Evolutionary conservation across 2,888 invertebrate genomes (phyloP).

Genomic region (Arctia plantaginis): DNA sequence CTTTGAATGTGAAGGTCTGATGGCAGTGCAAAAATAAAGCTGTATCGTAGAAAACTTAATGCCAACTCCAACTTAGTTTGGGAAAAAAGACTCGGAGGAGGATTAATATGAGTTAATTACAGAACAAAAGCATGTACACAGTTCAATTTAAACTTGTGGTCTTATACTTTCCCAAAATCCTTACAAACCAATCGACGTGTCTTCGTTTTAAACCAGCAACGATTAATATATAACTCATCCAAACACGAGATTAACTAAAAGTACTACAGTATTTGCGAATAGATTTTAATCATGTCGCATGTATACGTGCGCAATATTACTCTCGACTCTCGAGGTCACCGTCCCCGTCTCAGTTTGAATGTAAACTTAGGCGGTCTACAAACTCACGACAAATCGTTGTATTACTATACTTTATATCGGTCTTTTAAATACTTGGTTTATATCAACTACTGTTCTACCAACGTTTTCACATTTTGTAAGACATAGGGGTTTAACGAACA

Average conservation of each 20-base stretch:
- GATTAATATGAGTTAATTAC: neutral
- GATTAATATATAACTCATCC: slow-evolving; percentile 3
- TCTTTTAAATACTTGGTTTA: neutral
- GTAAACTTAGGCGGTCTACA: slow-evolving; percentile 23
- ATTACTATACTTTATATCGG: neutral
- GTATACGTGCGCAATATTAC: slow-evolving; percentile 26
- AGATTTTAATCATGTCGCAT: slow-evolving; percentile 50
- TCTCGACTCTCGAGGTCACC: slow-evolving; percentile 27
- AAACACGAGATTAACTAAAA: slow-evolving; percentile 19
- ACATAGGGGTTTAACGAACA: too few relatives aligned
- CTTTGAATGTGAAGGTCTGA: too few relatives aligned
- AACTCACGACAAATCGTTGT: slow-evolving; percentile 13
- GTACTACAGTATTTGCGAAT: slow-evolving; percentile 33
- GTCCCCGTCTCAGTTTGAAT: slow-evolving; percentile 32
- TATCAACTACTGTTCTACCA: neutral
- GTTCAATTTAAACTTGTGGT: neutral
- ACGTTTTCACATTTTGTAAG: neutral
- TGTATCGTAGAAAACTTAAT: too few relatives aligned
- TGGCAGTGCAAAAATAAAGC: too few relatives aligned
- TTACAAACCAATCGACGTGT: neutral
- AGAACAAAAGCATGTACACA: neutral
- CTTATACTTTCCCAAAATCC: neutral
- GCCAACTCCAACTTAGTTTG: too few relatives aligned
- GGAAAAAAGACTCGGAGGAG: too few relatives aligned
- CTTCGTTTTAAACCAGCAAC: neutral